A percentile compares a stretch with the other conserved stretches of the same genome.
Conservation (phyloP, 2,797 vertebrate genomes). For the Falco berigora region DNA sequence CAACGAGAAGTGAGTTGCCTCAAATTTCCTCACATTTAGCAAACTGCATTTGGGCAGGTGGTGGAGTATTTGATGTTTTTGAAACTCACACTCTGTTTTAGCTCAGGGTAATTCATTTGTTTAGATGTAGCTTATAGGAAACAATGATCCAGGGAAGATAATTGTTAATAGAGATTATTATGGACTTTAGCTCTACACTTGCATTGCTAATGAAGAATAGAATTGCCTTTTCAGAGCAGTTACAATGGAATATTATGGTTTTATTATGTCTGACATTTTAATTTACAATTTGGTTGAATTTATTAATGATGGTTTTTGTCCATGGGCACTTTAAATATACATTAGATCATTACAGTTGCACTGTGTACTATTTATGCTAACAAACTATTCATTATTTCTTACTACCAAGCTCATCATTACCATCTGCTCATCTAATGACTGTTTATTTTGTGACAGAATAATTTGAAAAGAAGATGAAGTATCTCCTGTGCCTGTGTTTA, state of each 20-base stretch:
- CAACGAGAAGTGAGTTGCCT: not conserved
- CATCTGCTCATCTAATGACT: slow-evolving; percentile 9
- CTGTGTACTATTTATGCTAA: not conserved
- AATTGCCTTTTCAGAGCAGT: not conserved
- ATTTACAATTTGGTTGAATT: not conserved
- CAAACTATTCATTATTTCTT: not conserved
- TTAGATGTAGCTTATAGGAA: not conserved
- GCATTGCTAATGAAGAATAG: not conserved
- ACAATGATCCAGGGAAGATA: not conserved
- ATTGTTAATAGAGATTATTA: not conserved
- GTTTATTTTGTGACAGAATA: slow-evolving; percentile 56
- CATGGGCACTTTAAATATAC: not conserved
- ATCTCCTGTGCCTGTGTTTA: not conserved
- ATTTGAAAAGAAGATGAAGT: slow-evolving; percentile 48
- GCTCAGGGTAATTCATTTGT: not conserved
- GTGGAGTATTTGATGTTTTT: not conserved
- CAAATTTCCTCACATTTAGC: not conserved
- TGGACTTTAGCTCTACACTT: not conserved
- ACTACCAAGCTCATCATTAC: not conserved
- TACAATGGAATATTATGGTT: not conserved
- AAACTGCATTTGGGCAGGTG: not conserved
- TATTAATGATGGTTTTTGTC: not conserved
- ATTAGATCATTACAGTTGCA: not conserved
- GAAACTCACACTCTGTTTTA: not conserved
- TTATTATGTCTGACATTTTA: not conserved